Conservation (phyloP, 2,113 vertebrate genomes). For the Hiodon alosoides region DNA sequence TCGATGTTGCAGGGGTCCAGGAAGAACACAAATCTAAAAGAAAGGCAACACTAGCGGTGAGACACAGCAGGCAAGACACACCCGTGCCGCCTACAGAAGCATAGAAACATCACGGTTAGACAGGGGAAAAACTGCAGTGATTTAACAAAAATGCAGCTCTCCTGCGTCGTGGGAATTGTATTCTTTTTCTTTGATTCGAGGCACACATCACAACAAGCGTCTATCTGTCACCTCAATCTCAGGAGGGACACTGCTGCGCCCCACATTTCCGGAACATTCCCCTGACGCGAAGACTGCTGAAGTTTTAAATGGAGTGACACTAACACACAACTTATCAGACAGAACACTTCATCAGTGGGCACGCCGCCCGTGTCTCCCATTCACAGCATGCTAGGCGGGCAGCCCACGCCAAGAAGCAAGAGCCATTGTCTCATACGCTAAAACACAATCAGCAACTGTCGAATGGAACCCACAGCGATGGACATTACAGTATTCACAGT, state of each 20-base stretch:
- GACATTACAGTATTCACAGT: too few relatives aligned
- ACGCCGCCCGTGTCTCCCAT: background rate
- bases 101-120: too few relatives aligned
- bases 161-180: too few relatives aligned
- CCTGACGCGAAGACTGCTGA: background rate
- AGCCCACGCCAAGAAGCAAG: background rate
- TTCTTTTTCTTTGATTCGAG: background rate
- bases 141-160: too few relatives aligned
- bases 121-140: too few relatives aligned
- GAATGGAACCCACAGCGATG: background rate
- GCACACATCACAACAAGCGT: background rate
- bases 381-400: background rate
- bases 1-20: conserved; percentile 93
- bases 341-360: background rate
- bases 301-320: background rate
- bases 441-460: background rate
- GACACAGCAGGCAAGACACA: background rate
- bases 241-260: background rate
- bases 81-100: too few relatives aligned
- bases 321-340: background rate
- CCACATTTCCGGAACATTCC: background rate
- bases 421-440: background rate
- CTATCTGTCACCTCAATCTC: background rate
- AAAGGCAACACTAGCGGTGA: background rate
- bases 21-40: conserved; percentile 87